These are phyloP conservation scores for Egretta garzetta DNA, from an alignment of 2,113 vertebrate genomes.

Conservation along the genomic window DNA sequence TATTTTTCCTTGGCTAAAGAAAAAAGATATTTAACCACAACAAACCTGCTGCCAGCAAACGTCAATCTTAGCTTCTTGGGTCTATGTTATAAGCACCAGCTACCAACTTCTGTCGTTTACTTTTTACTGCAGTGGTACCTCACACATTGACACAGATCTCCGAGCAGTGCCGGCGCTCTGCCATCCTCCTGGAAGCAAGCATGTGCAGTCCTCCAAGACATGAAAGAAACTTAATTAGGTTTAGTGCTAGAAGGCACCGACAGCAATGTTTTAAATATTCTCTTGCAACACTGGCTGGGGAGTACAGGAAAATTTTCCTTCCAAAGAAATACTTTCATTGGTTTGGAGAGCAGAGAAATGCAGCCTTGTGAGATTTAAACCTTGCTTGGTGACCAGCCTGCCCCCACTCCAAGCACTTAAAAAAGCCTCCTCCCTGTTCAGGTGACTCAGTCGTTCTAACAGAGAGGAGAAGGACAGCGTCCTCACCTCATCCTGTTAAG, in stretches of 20 bases:
- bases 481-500: background rate
- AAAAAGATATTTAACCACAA: conserved; percentile 57
- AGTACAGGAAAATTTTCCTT: background rate
- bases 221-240: conserved; percentile 10
- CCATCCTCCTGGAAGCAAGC: conserved; percentile 17
- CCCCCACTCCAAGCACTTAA: background rate
- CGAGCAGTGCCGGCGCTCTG: background rate
- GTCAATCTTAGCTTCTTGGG: conserved; percentile 25
- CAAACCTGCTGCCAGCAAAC: conserved; percentile 46
- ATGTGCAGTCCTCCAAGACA: background rate
- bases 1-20: conserved; percentile 44
- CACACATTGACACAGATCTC: conserved; percentile 6
- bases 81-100: background rate
- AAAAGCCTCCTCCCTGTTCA: background rate
- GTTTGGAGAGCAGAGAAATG: background rate
- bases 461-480: background rate
- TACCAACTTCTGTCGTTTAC: background rate
- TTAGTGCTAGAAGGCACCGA: conserved; percentile 13
- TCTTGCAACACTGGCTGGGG: conserved; percentile 25
- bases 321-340: background rate
- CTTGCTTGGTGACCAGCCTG: background rate
- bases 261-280: background rate
- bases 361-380: background rate
- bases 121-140: background rate
- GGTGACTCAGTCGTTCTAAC: background rate